A percentile compares a stretch with the other conserved stretches of the same genome.
phyloP scores from a whole-genome alignment of 1,140 invertebrate species.

The Berghia stephanieae region DNA sequence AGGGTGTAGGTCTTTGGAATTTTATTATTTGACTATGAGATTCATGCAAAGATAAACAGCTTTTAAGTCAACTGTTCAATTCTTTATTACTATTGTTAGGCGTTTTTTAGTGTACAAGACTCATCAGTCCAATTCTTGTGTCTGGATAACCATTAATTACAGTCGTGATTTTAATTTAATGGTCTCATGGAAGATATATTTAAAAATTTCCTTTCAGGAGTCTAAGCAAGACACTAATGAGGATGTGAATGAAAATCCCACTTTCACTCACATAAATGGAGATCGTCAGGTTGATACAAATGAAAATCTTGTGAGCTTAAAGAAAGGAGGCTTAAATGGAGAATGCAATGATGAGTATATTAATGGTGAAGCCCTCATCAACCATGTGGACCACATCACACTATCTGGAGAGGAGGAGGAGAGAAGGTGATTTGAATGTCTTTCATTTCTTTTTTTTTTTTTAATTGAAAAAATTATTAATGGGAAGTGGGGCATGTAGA shows the following conservation, averaged over 20 bases:
- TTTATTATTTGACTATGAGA: no score
- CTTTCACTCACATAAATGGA: slow-evolving; percentile 18
- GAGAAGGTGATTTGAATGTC: slow-evolving; percentile 33
- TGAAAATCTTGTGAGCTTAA: no score
- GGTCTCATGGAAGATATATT: no score
- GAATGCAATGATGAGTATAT: neutral
- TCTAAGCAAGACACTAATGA: neutral
- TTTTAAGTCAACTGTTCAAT: neutral
- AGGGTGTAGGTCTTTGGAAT: no score
- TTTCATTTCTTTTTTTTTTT: no score
- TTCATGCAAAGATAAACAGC: no score
- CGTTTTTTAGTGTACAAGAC: no score
- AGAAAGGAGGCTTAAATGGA: neutral
- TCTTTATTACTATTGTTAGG: neutral
- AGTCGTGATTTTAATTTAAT: no score
- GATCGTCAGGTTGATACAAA: neutral
- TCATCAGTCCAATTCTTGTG: no score
- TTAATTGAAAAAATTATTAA: no score
- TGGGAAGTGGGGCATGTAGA: no score
- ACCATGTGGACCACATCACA: slow-evolving; percentile 23
- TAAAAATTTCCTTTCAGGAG: neutral
- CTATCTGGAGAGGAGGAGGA: slow-evolving; percentile 30
- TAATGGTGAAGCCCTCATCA: slow-evolving; percentile 22
- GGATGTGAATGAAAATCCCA: neutral
- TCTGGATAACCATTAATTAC: no score